Evolutionary conservation across 2,113 vertebrate genomes (phyloP), one percentile per base, ranked within the genome.

Genomic region (Oreochromis spilurus): DNA sequence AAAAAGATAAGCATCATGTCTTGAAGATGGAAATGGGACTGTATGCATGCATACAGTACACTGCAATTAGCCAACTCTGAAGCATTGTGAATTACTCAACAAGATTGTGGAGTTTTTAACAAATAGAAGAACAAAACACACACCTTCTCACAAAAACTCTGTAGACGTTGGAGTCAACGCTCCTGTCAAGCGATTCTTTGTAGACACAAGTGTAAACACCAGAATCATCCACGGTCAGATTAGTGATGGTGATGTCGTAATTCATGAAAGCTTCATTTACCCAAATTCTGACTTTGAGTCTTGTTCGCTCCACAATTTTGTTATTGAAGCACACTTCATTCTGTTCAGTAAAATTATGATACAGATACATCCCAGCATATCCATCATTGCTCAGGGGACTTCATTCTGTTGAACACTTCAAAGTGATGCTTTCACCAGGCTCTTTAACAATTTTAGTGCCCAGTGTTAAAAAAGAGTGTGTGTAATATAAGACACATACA

Each of bases 151-250:
- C 55, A 29, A 58, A 58, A 58, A 9, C 55, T 58, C 55, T 58
- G 55, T 58, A 57, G 55, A 55, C 1, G 3, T 55, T 55, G 24
- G 17, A 57, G 55, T 58, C 55, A 58, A 1, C 0, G 1, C 55
- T 58, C 24, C 55, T 58, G 55, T 2, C 55, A 58, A 29, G 55
- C 55, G 29, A 58, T 58, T 58, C 55, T 58, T 58, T 58, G 24
- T 58, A 58, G 24, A 58, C 3, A 58, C 55, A 58, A 58, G 13
- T 58, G 24, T 58, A 29, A 58, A 16, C 55, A 58, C 55, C 55
- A 58, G 55, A 58, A 58, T 58, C 55, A 9, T 58, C 55, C 55
- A 58, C 24, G 55, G 55, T 58, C 55, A 58, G 55, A 58, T 58
- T 58, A 58, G 29, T 58, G 55, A 58, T 58, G 24, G 55, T 58